These are phyloP conservation scores for Troides helena DNA, from an alignment of 2,888 invertebrate species.

Conservation along the genomic window DNA sequence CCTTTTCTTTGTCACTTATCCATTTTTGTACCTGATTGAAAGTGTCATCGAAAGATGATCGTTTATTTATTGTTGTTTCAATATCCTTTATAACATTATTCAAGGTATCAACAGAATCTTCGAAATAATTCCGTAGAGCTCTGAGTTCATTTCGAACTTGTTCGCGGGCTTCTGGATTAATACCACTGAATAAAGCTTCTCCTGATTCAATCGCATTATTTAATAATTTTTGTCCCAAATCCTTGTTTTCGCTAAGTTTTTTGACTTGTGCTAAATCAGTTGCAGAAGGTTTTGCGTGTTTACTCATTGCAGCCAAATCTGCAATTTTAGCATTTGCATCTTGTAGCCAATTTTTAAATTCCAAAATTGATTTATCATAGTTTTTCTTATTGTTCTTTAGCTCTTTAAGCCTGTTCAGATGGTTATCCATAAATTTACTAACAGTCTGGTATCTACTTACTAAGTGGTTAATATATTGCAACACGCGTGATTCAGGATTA, in stretches of 20 bases:
- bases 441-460: slow-evolving; percentile 87
- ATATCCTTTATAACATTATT: slow-evolving; percentile 92
- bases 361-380: slow-evolving; percentile 83
- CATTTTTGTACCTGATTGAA: slow-evolving; percentile 93
- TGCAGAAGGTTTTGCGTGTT: slow-evolving; percentile 87
- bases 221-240: slow-evolving; percentile 87
- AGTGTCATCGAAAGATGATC: slow-evolving; percentile 96
- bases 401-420: slow-evolving; percentile 86
- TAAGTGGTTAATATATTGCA: slow-evolving; percentile 89
- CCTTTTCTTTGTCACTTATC: slow-evolving; percentile 89
- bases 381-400: slow-evolving; percentile 85
- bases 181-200: slow-evolving; percentile 91
- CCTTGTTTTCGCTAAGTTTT: slow-evolving; percentile 85
- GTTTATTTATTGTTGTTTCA: slow-evolving; percentile 92
- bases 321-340: slow-evolving; percentile 88
- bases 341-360: slow-evolving; percentile 89
- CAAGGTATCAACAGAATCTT: slow-evolving; percentile 90
- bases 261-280: slow-evolving; percentile 89
- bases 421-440: slow-evolving; percentile 84
- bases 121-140: slow-evolving; percentile 89
- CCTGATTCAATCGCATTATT: slow-evolving; percentile 92
- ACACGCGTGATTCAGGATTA: slow-evolving; percentile 90
- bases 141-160: slow-evolving; percentile 90
- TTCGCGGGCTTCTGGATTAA: slow-evolving; percentile 93
- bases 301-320: slow-evolving; percentile 85